phyloP scores from a whole-genome alignment of 1,140 invertebrate species.

The Sarcophaga bullata region DNA sequence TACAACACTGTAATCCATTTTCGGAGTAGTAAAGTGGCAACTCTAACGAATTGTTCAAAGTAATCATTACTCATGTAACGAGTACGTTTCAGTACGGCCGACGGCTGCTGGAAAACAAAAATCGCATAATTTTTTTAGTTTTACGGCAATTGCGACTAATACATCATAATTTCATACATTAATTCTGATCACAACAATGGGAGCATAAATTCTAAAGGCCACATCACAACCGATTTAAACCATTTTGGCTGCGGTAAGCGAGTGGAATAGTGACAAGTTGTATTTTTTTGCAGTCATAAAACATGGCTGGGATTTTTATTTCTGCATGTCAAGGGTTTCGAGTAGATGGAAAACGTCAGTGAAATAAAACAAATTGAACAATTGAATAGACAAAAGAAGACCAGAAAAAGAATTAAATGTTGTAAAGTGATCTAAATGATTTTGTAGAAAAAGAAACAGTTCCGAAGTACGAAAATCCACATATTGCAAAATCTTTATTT shows the following conservation, averaged over 20 bases:
- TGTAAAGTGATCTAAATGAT: conserved; percentile 13
- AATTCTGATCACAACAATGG: conserved; percentile 29
- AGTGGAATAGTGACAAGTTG: conserved; percentile 6
- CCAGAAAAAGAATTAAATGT: background rate
- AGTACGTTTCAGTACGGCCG: conserved; percentile 19
- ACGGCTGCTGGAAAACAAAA: conserved; percentile 36
- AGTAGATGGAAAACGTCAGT: background rate
- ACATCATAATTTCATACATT: conserved; percentile 20
- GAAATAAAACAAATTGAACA: conserved; percentile 14
- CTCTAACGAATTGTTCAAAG: background rate
- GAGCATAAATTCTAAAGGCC: conserved; percentile 7
- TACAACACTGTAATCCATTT: background rate
- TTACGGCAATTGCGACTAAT: conserved; percentile 33
- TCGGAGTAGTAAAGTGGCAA: conserved; percentile 5
- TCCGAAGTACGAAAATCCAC: background rate
- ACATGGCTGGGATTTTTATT: conserved; percentile 30
- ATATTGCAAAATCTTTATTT: conserved; percentile 9
- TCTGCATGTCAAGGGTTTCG: conserved; percentile 24
- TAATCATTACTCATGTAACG: conserved; percentile 21
- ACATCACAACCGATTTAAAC: conserved; percentile 1
- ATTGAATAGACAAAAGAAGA: background rate
- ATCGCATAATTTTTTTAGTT: conserved; percentile 35
- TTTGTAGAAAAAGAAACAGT: background rate
- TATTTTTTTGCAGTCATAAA: conserved; percentile 23
- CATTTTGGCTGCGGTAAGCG: conserved; percentile 27